phyloP scores from a whole-genome alignment of 1,140 invertebrate genomes.

The Drosophila arawakana region DNA sequence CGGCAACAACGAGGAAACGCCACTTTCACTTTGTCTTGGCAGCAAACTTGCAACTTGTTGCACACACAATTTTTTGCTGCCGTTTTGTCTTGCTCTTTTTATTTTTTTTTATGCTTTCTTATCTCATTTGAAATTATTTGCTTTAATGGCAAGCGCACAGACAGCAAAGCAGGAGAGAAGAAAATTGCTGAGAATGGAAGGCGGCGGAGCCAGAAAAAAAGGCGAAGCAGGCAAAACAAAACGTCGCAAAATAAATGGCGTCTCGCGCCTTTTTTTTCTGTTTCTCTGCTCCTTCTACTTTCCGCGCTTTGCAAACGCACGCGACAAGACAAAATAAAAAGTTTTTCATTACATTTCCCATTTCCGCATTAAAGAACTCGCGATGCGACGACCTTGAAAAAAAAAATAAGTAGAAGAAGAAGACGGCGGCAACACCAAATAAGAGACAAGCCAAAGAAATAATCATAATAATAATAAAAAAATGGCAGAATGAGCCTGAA shows the following conservation, averaged over 20 bases:
- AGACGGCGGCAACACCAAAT: slow-evolving; percentile 22
- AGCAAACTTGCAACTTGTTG: slow-evolving; percentile 77
- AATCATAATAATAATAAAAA: slow-evolving; percentile 81
- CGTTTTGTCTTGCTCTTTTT: background rate
- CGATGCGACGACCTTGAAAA: slow-evolving; percentile 73
- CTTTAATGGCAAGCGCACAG: slow-evolving; percentile 64
- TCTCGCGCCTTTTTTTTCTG: slow-evolving; percentile 16
- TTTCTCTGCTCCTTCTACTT: background rate
- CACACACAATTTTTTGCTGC: slow-evolving; percentile 47
- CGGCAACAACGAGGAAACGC: slow-evolving; percentile 4
- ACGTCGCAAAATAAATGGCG: slow-evolving; percentile 44
- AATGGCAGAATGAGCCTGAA: slow-evolving; percentile 72
- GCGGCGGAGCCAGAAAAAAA: background rate
- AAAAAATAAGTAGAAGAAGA: background rate
- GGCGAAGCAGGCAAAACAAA: slow-evolving; percentile 45
- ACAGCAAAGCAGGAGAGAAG: slow-evolving; percentile 21
- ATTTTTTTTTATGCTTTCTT: slow-evolving; percentile 33
- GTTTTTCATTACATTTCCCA: slow-evolving; percentile 80
- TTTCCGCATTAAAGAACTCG: slow-evolving; percentile 71
- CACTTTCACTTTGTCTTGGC: slow-evolving; percentile 77
- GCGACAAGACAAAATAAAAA: slow-evolving; percentile 63
- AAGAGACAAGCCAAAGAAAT: slow-evolving; percentile 69
- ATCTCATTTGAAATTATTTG: slow-evolving; percentile 81
- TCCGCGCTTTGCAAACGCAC: background rate
- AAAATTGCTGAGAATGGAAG: background rate